A percentile compares a stretch with the other conserved stretches of the same genome.
Conservation (phyloP, 2,888 invertebrate species). For the Eristalis pertinax region DNA sequence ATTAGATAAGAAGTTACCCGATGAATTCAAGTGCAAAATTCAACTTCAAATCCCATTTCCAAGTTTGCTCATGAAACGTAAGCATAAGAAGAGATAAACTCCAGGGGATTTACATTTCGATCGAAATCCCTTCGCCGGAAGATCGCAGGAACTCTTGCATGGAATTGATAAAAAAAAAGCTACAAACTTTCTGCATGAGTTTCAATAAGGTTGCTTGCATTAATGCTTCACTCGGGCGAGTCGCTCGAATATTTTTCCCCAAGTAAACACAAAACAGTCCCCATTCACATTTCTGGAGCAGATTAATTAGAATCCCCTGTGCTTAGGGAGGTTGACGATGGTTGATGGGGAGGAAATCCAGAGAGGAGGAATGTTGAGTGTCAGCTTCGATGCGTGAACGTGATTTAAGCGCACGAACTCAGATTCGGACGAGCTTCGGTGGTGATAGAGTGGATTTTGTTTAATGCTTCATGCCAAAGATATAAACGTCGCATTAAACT, state of each 20-base stretch:
- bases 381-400: too few relatives aligned
- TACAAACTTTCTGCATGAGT: conserved; percentile 10
- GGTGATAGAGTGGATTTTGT: too few relatives aligned
- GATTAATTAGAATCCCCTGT: conserved; percentile 31
- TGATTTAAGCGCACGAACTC: too few relatives aligned
- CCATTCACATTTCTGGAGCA: not conserved
- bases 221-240: not conserved
- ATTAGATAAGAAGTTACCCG: not conserved
- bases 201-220: conserved; percentile 10
- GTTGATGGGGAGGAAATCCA: not conserved
- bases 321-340: not conserved
- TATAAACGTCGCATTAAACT: too few relatives aligned
- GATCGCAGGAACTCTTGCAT: not conserved
- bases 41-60: not conserved
- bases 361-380: too few relatives aligned
- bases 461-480: too few relatives aligned
- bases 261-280: conserved; percentile 2
- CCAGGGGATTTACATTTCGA: not conserved
- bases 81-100: not conserved
- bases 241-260: not conserved
- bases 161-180: not conserved
- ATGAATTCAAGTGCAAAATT: not conserved
- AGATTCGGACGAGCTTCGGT: too few relatives aligned
- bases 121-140: not conserved
- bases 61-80: too few relatives aligned